Evolutionary conservation across 1,140 invertebrate genomes (phyloP).

Genomic region (Dendrolimus punctatus): DNA sequence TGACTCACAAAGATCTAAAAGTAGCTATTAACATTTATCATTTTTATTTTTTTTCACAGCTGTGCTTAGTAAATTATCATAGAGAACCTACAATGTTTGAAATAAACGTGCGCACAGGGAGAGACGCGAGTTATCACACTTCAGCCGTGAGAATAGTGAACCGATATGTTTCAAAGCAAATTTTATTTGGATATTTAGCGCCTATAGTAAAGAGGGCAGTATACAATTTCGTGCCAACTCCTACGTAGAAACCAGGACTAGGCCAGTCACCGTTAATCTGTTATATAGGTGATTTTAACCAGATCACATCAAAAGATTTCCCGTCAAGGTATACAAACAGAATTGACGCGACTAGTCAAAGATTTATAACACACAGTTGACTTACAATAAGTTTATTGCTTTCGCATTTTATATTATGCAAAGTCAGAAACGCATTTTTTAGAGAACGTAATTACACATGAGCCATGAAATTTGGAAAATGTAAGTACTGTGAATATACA

Average conservation of each 20-base stretch:
- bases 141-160: conserved; percentile 6
- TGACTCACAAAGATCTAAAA: conserved; percentile 31
- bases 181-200: conserved; percentile 34
- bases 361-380: background rate
- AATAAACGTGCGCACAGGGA: conserved; percentile 6
- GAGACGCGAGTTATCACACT: background rate
- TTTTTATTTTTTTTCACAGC: conserved; percentile 16
- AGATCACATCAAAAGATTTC: conserved; percentile 60
- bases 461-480: no score
- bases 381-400: no score
- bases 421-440: no score
- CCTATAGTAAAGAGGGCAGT: conserved; percentile 65
- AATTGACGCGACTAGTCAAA: conserved; percentile 14
- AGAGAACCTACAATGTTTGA: conserved; percentile 7
- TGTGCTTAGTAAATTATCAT: conserved; percentile 11
- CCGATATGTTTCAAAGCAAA: conserved; percentile 9
- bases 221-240: conserved; percentile 68
- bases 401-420: no score
- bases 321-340: conserved; percentile 23
- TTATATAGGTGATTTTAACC: conserved; percentile 56
- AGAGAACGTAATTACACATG: no score
- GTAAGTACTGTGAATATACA: background rate
- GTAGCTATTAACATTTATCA: conserved; percentile 14
- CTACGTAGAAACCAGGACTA: conserved; percentile 55
- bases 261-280: conserved; percentile 54